Conservation (phyloP, 2,888 invertebrate species). For the Antitype chi region DNA sequence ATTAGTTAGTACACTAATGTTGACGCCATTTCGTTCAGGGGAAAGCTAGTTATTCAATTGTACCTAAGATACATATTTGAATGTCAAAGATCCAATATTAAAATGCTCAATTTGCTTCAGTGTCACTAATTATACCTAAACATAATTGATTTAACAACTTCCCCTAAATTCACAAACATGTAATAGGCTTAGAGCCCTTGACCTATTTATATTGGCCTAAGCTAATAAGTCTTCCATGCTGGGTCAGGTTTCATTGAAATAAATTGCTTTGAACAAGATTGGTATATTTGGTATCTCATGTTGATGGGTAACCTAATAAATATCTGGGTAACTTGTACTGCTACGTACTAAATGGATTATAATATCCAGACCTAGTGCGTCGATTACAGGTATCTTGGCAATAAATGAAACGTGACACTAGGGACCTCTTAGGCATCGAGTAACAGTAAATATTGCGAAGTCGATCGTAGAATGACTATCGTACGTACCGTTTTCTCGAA, state of each 20-base stretch:
- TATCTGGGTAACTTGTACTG: constrained; percentile 5
- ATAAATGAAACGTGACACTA: constrained; percentile 11
- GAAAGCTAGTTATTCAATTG: neutral
- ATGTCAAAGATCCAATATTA: neutral
- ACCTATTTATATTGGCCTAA: constrained; percentile 14
- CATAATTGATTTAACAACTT: neutral
- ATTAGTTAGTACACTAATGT: neutral
- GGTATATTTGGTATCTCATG: constrained; percentile 7
- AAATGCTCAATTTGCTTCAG: neutral
- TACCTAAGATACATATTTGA: neutral
- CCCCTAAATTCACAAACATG: constrained; percentile 1
- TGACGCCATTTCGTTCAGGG: neutral
- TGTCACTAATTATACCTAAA: neutral
- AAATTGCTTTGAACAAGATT: constrained; percentile 37
- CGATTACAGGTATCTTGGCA: constrained; percentile 5
- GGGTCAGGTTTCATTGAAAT: constrained; percentile 31
- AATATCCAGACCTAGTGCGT: constrained; percentile 7
- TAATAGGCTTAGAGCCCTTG: constrained; percentile 12
- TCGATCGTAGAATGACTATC: neutral
- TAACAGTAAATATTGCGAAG: constrained; percentile 19
- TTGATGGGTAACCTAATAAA: constrained; percentile 28
- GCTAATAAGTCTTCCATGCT: constrained; percentile 22
- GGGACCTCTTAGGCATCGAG: constrained; percentile 8
- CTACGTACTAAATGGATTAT: constrained; percentile 8
- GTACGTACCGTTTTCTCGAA: neutral